Base-by-base conservation (phyloP, 2,888 invertebrate species). In the Gymnosoma rotundatum region DNA sequence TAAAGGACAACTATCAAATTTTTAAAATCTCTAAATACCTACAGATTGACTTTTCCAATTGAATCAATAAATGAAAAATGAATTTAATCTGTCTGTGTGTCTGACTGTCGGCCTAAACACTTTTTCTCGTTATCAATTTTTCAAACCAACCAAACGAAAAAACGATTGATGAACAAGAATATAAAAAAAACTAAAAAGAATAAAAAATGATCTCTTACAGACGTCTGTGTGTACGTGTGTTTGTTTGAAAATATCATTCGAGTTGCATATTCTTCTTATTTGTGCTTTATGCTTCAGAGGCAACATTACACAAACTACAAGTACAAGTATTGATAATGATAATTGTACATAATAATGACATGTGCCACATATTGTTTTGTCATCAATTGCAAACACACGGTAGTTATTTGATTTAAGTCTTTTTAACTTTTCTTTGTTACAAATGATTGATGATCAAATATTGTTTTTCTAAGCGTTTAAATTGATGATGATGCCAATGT, bases 351-450 rank as follows among this genome's bases (percentile, higher is more conserved):
- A 20, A 61, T 42, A 70, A 58, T 83, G 83, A 83, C 83, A 83
- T 80, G 79, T 83, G 83, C 83, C 83, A 67, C 83, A 83, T 83
- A 83, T 83, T 83, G 83, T 83, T 83, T 83, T 83, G 83, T 83
- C 83, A 83, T 83, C 79, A 80, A 80, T 83, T 67, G 79, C 70
- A 79, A 79, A 8, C 25, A 75, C 79, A 75, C 79, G 66, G 79
- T 75, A 79, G 79, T 80, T 72, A 75, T 50, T 76, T 83, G 76
- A 54, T 76, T 80, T 74, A 74, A 67, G 56, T 61, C 38, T 45
- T 61, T 83, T 32, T 72, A 67, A 76, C 38, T 64, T 45, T 50
- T 52, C 48, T 64, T 78, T 56, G 48, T 69, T 64, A 18, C 56
- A 64, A 75, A 74, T 83, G 83, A 83, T 83, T 83, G 83, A 83